Base-by-base conservation (phyloP, 2,888 invertebrate genomes). In the Drosophila helvetica region DNA sequence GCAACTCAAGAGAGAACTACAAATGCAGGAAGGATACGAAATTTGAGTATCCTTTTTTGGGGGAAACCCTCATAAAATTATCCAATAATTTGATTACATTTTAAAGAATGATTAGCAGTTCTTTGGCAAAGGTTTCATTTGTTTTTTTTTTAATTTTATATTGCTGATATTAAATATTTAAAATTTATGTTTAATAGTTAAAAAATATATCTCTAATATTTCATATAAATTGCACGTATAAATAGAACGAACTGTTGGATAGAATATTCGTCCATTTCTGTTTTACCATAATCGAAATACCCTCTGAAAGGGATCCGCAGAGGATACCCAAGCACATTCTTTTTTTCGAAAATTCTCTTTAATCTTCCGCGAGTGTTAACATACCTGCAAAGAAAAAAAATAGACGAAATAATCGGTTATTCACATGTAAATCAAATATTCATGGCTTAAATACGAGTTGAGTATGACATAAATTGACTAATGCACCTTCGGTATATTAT, bases 311-410 rank as follows among this genome's bases (percentile, higher is more conserved):
- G 30, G 10, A 10, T 30, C 1, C 3, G 6, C 7, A 38, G 6
- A 38, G 15, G 15, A 1, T 38, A 38, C 38, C 15, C 6, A 6
- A 15, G 5, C 38, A 38, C 15, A 1, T 22, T 22, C 5, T 12
- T 9, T 2, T 30, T 30, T 30, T 30, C 30, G 12, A 12, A 33
- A 12, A 33, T 15, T 5, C 33, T 3, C 15, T 7, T 38, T 38
- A n/a, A 38, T 38, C 7, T 38, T 38, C 7, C 15, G 0, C 7
- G n/a, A 38, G 7, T n/a, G 7, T n/a, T 7, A 2, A 18, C 55
- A 58, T 70, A 80, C 80, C 80, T 80, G 85, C 0, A 80, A 80
- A 22, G 48, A 59, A 55, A 18, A 19, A 27, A 25, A 22, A 38
- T 1, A 33, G 15, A 15, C 5, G 15, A 38, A 47, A 12, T 9